Evolutionary conservation across 2,113 vertebrate species (phyloP).

Genomic region (Salvator merianae): DNA sequence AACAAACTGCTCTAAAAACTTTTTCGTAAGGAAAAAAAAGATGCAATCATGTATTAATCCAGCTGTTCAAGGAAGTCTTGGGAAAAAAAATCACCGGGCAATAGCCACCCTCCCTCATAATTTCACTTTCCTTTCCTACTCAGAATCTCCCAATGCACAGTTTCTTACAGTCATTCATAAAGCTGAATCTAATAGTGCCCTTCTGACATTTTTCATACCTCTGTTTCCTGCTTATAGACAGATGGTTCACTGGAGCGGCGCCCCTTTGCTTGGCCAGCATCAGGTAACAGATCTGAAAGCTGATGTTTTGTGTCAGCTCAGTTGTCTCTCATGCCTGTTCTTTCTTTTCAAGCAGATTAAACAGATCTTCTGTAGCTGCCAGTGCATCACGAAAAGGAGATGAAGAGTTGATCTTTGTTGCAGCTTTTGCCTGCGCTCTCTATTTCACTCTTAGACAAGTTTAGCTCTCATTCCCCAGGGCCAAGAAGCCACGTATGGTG

Average conservation of each 20-base stretch:
- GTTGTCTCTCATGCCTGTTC: constrained; percentile 22
- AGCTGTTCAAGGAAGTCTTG: constrained; percentile 40
- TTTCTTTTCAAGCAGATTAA: constrained; percentile 43
- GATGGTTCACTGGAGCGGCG: constrained; percentile 27
- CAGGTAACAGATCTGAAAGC: constrained; percentile 60
- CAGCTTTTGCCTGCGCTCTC: constrained; percentile 18
- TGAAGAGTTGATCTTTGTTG: not conserved
- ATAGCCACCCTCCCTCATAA: constrained; percentile 22
- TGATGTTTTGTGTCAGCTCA: constrained; percentile 41
- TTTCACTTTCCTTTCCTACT: constrained; percentile 28
- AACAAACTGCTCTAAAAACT: constrained; percentile 30
- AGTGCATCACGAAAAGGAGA: constrained; percentile 22
- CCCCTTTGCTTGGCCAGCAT: constrained; percentile 56
- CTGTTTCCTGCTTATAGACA: constrained; percentile 22
- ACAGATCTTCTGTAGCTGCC: constrained; percentile 55
- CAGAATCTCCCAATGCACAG: not conserved
- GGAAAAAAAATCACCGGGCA: constrained; percentile 41
- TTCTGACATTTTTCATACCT: constrained; percentile 56
- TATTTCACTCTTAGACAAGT: constrained; percentile 19
- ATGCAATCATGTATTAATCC: constrained; percentile 35
- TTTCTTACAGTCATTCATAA: constrained; percentile 56
- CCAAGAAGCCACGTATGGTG: constrained; percentile 53
- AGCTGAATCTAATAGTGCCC: constrained; percentile 44
- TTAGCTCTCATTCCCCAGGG: not conserved
- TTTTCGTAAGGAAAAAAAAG: constrained; percentile 37